Conservation (phyloP, 2,113 vertebrate genomes). For the Clarias batrachus region DNA sequence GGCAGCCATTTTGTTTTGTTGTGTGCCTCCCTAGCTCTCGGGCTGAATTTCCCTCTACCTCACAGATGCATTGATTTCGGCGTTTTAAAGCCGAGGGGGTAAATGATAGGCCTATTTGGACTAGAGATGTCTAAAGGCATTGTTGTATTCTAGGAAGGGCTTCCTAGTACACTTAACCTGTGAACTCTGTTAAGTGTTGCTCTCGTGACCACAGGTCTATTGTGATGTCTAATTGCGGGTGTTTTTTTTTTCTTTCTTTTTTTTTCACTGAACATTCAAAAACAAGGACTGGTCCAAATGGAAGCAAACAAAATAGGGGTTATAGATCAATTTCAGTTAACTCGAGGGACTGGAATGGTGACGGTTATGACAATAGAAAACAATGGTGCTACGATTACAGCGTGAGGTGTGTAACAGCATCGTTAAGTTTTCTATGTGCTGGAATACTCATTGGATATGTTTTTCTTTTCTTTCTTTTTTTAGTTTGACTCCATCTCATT, state of each 20-base stretch:
- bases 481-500: not conserved
- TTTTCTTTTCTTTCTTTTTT: not conserved
- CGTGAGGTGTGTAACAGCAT: not conserved
- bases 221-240: slow-evolving; percentile 26
- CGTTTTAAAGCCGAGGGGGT: slow-evolving; percentile 48
- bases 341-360: not conserved
- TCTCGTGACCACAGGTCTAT: slow-evolving; percentile 18
- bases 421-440: not conserved
- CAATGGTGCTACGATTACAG: not conserved
- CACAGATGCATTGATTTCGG: slow-evolving; percentile 48
- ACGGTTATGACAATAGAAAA: not conserved
- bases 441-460: not conserved
- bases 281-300: slow-evolving; percentile 10
- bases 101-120: slow-evolving; percentile 45
- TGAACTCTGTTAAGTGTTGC: slow-evolving; percentile 35
- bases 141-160: slow-evolving; percentile 43
- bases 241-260: slow-evolving; percentile 4
- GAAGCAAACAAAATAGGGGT: not conserved
- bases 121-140: slow-evolving; percentile 48
- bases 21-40: slow-evolving; percentile 29
- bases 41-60: slow-evolving; percentile 22
- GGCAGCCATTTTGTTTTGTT: slow-evolving; percentile 61
- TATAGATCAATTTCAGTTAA: slow-evolving; percentile 6
- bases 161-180: slow-evolving; percentile 55
- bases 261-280: not conserved